A percentile compares a stretch with the other conserved stretches of the same genome.
Conservation (phyloP, 2,888 invertebrate species). For the Drosophila robusta region DNA sequence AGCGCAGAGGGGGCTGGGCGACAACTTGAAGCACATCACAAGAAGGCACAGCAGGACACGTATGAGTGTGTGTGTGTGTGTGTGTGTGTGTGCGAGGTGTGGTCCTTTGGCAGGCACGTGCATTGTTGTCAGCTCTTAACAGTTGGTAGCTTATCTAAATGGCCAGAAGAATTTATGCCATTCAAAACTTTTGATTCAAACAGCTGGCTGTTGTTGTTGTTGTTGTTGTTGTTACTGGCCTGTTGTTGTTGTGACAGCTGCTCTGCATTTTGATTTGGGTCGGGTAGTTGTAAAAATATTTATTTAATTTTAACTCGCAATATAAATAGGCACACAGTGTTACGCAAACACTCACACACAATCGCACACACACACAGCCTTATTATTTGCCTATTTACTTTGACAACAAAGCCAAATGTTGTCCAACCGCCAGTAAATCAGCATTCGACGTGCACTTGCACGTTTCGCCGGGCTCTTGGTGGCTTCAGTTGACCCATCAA, state of each 20-base stretch:
- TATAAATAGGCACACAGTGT: constrained; percentile 15
- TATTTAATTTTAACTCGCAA: constrained; percentile 61
- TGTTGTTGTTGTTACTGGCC: constrained; percentile 4
- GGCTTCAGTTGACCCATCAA: not conserved
- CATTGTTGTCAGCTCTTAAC: constrained; percentile 36
- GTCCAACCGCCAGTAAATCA: constrained; percentile 56
- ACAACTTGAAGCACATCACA: constrained; percentile 45
- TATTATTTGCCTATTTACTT: constrained; percentile 32
- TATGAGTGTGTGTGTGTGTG: not conserved
- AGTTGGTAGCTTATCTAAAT: constrained; percentile 53
- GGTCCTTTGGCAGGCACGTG: constrained; percentile 37
- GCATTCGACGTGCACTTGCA: constrained; percentile 55
- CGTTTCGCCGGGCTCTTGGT: constrained; percentile 29
- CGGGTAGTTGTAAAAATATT: constrained; percentile 55
- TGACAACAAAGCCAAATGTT: constrained; percentile 64
- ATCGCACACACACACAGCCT: not conserved
- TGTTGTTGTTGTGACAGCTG: constrained; percentile 56
- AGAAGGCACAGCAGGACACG: constrained; percentile 19
- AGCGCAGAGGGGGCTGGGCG: constrained; percentile 12
- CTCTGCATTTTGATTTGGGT: constrained; percentile 71
- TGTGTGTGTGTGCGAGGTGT: constrained; percentile 23
- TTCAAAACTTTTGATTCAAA: constrained; percentile 56
- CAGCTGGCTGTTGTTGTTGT: constrained; percentile 23
- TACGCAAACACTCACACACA: not conserved
- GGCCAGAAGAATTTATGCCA: constrained; percentile 37